Evolutionary conservation across 2,797 vertebrate species (phyloP).

Genomic region (Hypotaenidia philippensis): DNA sequence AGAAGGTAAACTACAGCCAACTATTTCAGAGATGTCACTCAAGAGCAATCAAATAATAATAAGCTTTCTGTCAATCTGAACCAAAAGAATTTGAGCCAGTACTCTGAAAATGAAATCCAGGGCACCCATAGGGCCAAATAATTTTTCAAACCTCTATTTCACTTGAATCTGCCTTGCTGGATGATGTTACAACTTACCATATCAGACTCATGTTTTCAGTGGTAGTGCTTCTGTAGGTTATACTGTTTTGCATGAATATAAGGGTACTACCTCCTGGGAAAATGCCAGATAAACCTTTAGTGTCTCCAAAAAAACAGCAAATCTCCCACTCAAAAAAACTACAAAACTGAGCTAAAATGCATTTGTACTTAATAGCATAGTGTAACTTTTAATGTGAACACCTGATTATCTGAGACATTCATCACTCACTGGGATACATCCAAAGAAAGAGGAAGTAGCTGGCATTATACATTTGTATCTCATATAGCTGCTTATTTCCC

Average conservation of each 20-base stretch:
- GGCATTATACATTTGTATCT: background rate
- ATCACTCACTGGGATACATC: background rate
- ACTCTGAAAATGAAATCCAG: background rate
- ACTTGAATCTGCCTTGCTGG: background rate
- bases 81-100: background rate
- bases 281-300: background rate
- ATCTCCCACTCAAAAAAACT: background rate
- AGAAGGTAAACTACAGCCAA: background rate
- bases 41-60: background rate
- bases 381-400: background rate
- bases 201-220: background rate
- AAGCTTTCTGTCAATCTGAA: background rate
- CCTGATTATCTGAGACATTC: background rate
- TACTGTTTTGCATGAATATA: background rate
- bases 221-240: background rate
- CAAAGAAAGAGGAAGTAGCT: background rate
- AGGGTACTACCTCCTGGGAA: background rate
- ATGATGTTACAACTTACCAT: background rate
- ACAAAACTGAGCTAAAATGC: background rate
- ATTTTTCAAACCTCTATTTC: background rate
- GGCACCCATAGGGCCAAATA: background rate
- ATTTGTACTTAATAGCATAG: background rate
- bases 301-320: background rate
- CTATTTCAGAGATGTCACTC: background rate
- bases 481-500: background rate